Base-by-base conservation (phyloP, 2,888 invertebrate genomes). In the Gnatocerus cornutus region DNA sequence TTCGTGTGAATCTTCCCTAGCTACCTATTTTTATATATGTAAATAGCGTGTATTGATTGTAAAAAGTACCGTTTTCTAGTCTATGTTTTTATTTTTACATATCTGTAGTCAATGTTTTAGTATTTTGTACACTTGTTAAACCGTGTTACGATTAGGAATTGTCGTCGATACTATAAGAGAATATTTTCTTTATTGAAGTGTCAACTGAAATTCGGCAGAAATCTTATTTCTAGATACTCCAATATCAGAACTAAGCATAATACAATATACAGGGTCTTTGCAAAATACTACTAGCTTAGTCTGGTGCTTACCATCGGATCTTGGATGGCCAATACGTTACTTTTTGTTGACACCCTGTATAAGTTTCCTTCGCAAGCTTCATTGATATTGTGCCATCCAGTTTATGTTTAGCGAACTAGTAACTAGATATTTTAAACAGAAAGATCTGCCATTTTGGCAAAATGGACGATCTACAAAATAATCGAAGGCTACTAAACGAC, bases 81-180 rank as follows among this genome's bases (percentile, higher is more conserved):
- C 61, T 67, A 55, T 59, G 64, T 72, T 68, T 76, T 74, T 76
- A 76, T 75, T 76, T 76, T 76, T 76, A 76, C 74, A 76, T 75
- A 77, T 76, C 77, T 73, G 64, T 72, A 71, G 74, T 71, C 13
- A 45, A 67, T 68, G 69, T 52, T 69, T 70, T 76, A 72, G 72
- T 61, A 67, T 75, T 76, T 75, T 74, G 73, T 74, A 76, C 72
- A 73, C 55, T 71, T 74, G 72, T 71, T 67, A 56, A 59, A 65
- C 63, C 62, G 37, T 61, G 53, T 52, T 56, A 69, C 69, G 59
- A 39, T 64, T 72, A 75, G 73, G 73, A 75, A 75, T 72, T 76
- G 73, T 74, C 37, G 50, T n/a, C n/a, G n/a, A n/a, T 46, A 46
- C 16, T 50, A 50, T 14, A 30, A 50, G 59, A 21, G 58, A 62